Conservation (phyloP, 2,113 vertebrate species). For the Zosterops japonicus region DNA sequence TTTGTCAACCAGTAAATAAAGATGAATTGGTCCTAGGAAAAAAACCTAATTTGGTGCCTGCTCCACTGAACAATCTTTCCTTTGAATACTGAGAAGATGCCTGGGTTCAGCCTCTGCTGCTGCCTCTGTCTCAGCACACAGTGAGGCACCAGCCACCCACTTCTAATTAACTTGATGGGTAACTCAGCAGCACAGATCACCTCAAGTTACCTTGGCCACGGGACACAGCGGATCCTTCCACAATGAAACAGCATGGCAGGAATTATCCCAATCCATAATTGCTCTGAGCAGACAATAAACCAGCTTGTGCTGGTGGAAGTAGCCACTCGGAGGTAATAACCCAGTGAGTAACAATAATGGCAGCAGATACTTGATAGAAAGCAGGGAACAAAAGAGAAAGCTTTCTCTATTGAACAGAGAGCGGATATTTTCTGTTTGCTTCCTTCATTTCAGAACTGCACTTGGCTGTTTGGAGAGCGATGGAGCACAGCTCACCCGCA, state of each 20-base stretch:
- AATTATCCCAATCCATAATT: conserved; percentile 59
- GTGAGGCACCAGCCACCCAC: conserved; percentile 1
- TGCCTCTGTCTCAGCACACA: not conserved
- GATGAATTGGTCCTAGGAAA: not conserved
- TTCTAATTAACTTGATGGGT: conserved; percentile 28
- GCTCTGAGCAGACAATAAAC: conserved; percentile 43
- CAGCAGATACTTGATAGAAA: conserved; percentile 50
- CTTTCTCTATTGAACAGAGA: conserved; percentile 35
- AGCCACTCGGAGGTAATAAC: conserved; percentile 62
- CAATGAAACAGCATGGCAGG: conserved; percentile 27
- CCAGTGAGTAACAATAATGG: conserved; percentile 57
- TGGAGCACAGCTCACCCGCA: not conserved
- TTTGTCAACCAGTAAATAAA: not conserved
- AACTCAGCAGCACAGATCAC: conserved; percentile 49
- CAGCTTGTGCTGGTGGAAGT: conserved; percentile 51
- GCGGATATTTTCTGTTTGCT: conserved; percentile 56
- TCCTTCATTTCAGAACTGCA: conserved; percentile 13
- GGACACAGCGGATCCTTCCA: not conserved
- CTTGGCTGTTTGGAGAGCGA: not conserved
- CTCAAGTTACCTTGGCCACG: conserved; percentile 42
- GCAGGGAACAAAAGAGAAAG: conserved; percentile 53
- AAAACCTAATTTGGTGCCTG: not conserved
- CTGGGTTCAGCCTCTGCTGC: not conserved
- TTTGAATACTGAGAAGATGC: not conserved
- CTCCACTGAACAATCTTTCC: not conserved